Evolutionary conservation across 2,113 vertebrate genomes (phyloP), one percentile per base, ranked within the genome.

Genomic region (Motacilla tschutschensis): DNA sequence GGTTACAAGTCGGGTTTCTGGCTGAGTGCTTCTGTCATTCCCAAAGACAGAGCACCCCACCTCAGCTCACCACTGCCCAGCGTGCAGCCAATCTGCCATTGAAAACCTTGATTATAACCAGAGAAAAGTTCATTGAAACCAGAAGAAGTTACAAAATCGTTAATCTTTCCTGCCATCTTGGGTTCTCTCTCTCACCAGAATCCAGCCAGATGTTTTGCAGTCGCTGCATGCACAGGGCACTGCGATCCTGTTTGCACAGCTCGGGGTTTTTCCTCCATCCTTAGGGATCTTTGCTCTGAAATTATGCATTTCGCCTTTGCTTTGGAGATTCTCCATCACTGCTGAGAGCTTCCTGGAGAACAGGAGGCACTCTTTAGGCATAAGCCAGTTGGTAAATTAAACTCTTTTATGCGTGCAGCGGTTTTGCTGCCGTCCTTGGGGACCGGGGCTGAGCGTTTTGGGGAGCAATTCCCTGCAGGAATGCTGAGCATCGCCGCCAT

Each of bases 141-240:
- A 86, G 85, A 85, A 79, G 66, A 73, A 93, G 85, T 83, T 88
- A 20, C 57, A 63, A 72, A 85, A 89, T 75, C 80, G 90, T 94
- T 86, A 79, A 90, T 93, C 88, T 91, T 90, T 28, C 84, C 70
- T 90, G 87, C 88, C 88, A 92, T 92, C 78, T 74, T 92, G 90
- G 87, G 75, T 94, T 67, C 84, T 13, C 62, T 76, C 67, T 67
- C 67, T 44, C 10, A 0, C 77, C 86, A 88, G 72, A 88, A 88
- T 53, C 88, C 84, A 79, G 65, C 63, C 93, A 93, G 88, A 92
- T 94, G 92, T 94, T 93, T 35, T 19, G 59, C 88, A 91, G 82
- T 86, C 7, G 1, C 86, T 18, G 66, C 64, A 8, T 46, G 66
- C 64, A 2, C 40, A 14, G 83, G 47, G 57, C 2, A 2, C 85